Base-by-base conservation (phyloP, 2,888 invertebrate species). In the Anodontia alba region DNA sequence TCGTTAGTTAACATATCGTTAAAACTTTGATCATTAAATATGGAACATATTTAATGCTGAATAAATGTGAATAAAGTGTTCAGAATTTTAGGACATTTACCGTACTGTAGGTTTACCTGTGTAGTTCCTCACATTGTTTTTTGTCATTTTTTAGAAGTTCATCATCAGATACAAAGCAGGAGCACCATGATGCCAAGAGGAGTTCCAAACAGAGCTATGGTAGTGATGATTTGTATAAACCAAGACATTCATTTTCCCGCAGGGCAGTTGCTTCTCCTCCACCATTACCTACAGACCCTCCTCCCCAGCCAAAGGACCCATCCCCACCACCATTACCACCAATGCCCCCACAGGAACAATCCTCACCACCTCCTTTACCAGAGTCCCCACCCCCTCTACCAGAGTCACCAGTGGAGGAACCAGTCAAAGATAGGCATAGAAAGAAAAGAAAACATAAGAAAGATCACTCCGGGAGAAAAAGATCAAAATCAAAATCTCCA, bases 161-260 rank as follows among this genome's bases (percentile, higher is more conserved):
- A n/a, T 62, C 62, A 51, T 57, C 75, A 0, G 83, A 83, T 15
- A 42, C 62, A 33, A 80, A 72, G 33, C 12, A 67, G 33, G 73
- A 78, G 8, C 74, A 67, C 46, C 62, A 20, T 10, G 71, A 75
- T 5, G 15, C 36, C 26, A 80, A 76, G 33, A 68, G 62, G 7
- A 85, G 81, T 70, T 86, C 87, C 23, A 87, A 83, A 51, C 85
- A 96, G 92, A 95, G 96, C 81, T 97, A 97, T 91, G 95, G 96
- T 77, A 96, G 96, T 88, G 96, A 96, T 89, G 97, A 97, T 94
- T 95, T 97, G 78, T 97, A 97, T 93, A 97, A 97, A 93, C 96
- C 97, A 73, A 74, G 87, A n/a, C 86, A 83, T 38, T 82, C 81
- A 3, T 85, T 86, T 54, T 70, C 85, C 20, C 70, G 88, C 23